Base-by-base conservation (phyloP, 2,797 vertebrate genomes). In the Denticeps clupeoides region DNA sequence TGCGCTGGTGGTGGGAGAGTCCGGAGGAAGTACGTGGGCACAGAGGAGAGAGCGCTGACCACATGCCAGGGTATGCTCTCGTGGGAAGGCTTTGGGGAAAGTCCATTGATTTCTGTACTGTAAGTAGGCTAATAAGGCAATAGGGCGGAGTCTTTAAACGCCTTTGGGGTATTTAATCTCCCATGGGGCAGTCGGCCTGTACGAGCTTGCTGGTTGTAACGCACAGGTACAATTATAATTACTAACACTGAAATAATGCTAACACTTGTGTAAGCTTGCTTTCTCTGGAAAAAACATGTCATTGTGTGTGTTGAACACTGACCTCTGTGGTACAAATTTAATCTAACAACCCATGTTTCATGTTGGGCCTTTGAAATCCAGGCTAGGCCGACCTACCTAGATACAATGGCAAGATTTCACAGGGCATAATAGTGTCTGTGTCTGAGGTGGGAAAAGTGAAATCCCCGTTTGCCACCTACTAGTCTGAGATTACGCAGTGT, bases 331-430 rank as follows among this genome's bases (percentile, higher is more conserved):
- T 43, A 50, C 15, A 29, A 38, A 24, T 22, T 41, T 37, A 47
- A 33, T 37, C 25, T 51, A 27, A 58, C 43, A 45, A 33, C 37
- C 44, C 35, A 57, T 23, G 42, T 42, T 40, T 28, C 45, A 41
- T 29, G 49, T 45, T 41, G 63, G 29, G 42, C 37, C 29, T 26
- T 13, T 53, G 10, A 56, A 50, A 44, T 53, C 42, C 27, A 37
- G 42, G 4, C 47, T 41, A n/a, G 24, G 24, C 33, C 24, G 41
- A 43, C 38, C 44, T 59, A 53, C 31, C 29, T 31, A 40, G 43
- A 44, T 52, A 49, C 52, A 46, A 32, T 52, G 45, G 40, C 47
- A 47, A 22, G 24, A 47, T 59, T 56, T 63, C 56, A 56, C 37
- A 53, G 40, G 43, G 19, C 32, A 32, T 25, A 29, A 23, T 37